Percentiles rank a stretch among this genome's conserved stretches.
These are phyloP conservation scores for Gallinago stenura DNA, from an alignment of 2,797 vertebrate species.

Conservation along the genomic window DNA sequence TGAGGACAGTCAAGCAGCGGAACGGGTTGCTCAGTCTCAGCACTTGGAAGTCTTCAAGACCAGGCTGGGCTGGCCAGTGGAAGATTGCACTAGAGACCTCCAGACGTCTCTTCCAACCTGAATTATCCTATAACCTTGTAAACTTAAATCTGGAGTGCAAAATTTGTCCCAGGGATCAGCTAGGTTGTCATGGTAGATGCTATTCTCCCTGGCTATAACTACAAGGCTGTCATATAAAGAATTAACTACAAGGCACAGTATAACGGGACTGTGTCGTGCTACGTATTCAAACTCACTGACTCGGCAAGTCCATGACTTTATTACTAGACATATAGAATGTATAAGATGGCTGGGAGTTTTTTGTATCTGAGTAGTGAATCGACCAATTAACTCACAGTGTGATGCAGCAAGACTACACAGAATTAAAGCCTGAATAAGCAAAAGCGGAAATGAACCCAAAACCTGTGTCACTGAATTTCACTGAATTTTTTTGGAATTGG, in stretches of 20 bases:
- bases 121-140: background rate
- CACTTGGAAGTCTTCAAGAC: background rate
- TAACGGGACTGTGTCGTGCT: background rate
- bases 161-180: background rate
- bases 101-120: background rate
- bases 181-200: background rate
- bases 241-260: background rate
- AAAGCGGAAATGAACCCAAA: background rate
- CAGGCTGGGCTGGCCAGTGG: background rate
- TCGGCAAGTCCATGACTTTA: background rate
- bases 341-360: background rate
- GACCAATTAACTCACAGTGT: background rate
- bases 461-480: background rate
- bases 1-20: background rate
- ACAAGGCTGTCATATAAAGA: background rate
- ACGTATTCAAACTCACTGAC: background rate
- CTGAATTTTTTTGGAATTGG: too few relatives aligned
- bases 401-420: background rate
- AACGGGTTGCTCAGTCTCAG: background rate
- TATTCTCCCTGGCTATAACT: background rate
- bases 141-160: background rate
- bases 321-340: background rate
- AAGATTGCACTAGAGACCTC: background rate
- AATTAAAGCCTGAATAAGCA: background rate
- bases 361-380: background rate